These are phyloP conservation scores for Eubasilissa regina DNA, from an alignment of 1,140 invertebrate genomes.

Conservation along the genomic window DNA sequence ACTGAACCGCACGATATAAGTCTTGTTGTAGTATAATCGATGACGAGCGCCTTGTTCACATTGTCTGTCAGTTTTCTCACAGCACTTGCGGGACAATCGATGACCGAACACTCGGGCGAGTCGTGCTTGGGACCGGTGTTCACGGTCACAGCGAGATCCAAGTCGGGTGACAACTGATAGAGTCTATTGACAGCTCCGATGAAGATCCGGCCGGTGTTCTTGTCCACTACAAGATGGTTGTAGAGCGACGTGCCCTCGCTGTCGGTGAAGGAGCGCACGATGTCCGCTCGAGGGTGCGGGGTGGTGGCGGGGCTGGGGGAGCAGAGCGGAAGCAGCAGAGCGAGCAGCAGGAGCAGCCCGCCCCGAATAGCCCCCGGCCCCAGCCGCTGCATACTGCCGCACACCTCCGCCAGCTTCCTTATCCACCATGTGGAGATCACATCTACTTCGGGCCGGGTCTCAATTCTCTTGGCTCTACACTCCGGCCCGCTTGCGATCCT, in stretches of 20 bases:
- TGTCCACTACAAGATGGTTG: conserved; percentile 93
- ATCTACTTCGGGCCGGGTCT: conserved; percentile 8
- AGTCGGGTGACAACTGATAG: conserved; percentile 91
- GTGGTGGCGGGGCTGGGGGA: background rate
- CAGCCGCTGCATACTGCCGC: conserved; percentile 24
- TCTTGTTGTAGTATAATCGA: conserved; percentile 91
- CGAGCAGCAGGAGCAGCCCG: conserved; percentile 37
- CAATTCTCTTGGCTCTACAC: background rate
- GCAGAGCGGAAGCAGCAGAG: background rate
- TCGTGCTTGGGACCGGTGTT: conserved; percentile 93
- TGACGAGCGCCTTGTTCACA: conserved; percentile 95
- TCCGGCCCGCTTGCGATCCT: conserved; percentile 33
- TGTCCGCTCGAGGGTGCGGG: conserved; percentile 69
- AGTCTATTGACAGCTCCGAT: conserved; percentile 95
- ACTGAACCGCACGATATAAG: conserved; percentile 95
- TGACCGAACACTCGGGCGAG: conserved; percentile 90
- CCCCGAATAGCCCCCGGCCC: background rate
- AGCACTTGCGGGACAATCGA: conserved; percentile 83
- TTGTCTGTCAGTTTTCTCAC: conserved; percentile 87
- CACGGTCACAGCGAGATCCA: conserved; percentile 84
- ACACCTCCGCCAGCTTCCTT: conserved; percentile 8
- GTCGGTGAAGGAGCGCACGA: conserved; percentile 79
- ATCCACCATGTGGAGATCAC: conserved; percentile 44
- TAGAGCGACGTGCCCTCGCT: conserved; percentile 73
- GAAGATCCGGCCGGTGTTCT: conserved; percentile 92